Evolutionary conservation across 2,113 vertebrate species (phyloP).

Genomic region (Pterophyllum scalare): DNA sequence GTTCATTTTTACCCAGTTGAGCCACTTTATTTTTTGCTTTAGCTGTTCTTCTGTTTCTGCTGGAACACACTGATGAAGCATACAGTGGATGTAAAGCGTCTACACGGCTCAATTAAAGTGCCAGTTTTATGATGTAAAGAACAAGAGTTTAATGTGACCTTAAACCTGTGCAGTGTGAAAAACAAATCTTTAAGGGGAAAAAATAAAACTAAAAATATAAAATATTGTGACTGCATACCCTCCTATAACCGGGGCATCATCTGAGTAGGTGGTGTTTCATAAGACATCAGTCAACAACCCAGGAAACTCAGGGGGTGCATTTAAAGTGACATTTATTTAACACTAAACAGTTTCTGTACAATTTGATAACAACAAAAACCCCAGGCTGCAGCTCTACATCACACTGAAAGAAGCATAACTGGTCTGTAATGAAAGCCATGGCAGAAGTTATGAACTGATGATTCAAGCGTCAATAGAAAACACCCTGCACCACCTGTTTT

Average conservation of each 20-base stretch:
- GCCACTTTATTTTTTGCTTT: not conserved
- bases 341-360: slow-evolving; percentile 76
- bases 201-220: not conserved
- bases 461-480: slow-evolving; percentile 18
- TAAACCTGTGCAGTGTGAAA: too few relatives aligned
- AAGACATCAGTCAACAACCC: not conserved
- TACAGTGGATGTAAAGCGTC: not conserved
- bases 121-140: not conserved
- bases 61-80: not conserved
- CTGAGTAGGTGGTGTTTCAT: not conserved
- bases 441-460: slow-evolving; percentile 24
- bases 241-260: not conserved
- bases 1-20: not conserved
- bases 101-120: not conserved
- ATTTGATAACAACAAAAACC: slow-evolving; percentile 72
- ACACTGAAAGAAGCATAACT: slow-evolving; percentile 63
- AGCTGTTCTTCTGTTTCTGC: not conserved
- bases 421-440: slow-evolving; percentile 51
- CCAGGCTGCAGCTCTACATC: slow-evolving; percentile 67
- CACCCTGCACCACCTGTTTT: slow-evolving; percentile 9
- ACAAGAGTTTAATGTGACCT: not conserved
- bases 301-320: slow-evolving; percentile 33
- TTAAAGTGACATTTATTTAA: slow-evolving; percentile 83
- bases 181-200: not conserved
- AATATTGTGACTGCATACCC: not conserved